Evolutionary conservation across 1,140 invertebrate species (phyloP).

Genomic region (Galleria mellonella): DNA sequence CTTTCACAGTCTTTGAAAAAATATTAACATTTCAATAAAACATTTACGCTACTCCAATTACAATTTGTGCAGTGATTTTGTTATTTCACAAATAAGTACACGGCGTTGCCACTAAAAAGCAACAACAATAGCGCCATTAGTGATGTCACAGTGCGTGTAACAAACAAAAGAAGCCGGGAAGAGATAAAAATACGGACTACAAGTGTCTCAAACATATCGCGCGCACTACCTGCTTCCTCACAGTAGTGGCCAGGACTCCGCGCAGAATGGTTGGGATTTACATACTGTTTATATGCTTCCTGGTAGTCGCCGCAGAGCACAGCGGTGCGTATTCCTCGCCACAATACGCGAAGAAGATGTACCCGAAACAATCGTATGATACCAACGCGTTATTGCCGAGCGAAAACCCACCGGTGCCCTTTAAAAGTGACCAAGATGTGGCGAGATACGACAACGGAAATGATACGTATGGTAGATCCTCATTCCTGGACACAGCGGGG

Average conservation of each 20-base stretch:
- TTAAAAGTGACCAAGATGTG: conserved; percentile 31
- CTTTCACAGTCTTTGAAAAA: too few species aligned
- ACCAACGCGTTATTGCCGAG: conserved; percentile 40
- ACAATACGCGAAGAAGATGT: conserved; percentile 69
- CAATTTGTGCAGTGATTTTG: too few species aligned
- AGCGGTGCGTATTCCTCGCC: conserved; percentile 68
- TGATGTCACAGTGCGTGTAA: conserved; percentile 65
- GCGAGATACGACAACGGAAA: conserved; percentile 46
- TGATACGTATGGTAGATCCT: conserved; percentile 55
- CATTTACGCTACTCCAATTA: too few species aligned
- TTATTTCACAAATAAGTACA: not conserved
- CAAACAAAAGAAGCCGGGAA: conserved; percentile 58
- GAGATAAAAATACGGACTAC: conserved; percentile 56
- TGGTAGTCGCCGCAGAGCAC: conserved; percentile 43
- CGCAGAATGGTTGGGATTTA: conserved; percentile 43
- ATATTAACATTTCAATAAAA: too few species aligned
- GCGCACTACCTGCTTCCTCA: conserved; percentile 46
- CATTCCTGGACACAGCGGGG: conserved; percentile 69
- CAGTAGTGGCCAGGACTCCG: conserved; percentile 27
- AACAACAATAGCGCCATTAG: conserved; percentile 65
- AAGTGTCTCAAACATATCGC: conserved; percentile 22
- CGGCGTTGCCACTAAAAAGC: conserved; percentile 28
- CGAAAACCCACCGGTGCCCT: conserved; percentile 34
- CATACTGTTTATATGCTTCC: conserved; percentile 19
- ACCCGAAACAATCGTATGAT: conserved; percentile 45